Evolutionary conservation across 2,888 invertebrate species (phyloP).

Genomic region (Spilarctia lutea): DNA sequence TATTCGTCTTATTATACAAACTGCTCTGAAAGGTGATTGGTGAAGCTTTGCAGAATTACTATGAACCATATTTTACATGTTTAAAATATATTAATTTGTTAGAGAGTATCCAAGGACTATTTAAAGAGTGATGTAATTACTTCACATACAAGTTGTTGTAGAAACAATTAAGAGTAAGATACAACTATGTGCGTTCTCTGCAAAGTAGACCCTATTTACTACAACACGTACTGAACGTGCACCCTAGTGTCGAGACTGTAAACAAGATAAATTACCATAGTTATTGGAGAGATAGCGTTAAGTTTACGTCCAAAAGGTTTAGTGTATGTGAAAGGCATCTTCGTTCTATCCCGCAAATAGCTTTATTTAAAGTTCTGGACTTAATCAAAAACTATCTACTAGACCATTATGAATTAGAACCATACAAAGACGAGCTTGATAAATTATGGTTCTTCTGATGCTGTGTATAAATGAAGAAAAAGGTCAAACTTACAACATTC

Average conservation of each 20-base stretch:
- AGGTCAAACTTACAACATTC: not conserved
- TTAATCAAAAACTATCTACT: too few relatives aligned
- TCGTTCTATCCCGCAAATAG: too few relatives aligned
- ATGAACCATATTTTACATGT: not conserved
- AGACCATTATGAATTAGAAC: too few relatives aligned
- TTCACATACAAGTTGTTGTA: not conserved
- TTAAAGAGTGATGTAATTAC: not conserved
- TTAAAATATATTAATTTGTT: not conserved
- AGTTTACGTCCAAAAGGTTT: not conserved
- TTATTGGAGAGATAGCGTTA: not conserved
- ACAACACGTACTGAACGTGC: not conserved
- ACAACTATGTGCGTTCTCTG: not conserved
- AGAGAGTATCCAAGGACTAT: not conserved
- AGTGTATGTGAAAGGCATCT: too few relatives aligned
- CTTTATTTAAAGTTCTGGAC: too few relatives aligned
- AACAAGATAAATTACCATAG: not conserved
- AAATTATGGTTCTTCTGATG: too few relatives aligned
- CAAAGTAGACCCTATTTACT: not conserved
- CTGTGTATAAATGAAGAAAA: not conserved
- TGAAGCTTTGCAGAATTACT: conserved; percentile 1
- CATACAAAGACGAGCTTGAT: too few relatives aligned
- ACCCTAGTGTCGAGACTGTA: not conserved
- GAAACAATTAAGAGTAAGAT: not conserved
- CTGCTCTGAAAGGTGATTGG: not conserved
- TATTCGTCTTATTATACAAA: not conserved